A percentile compares a stretch with the other conserved stretches of the same genome.
phyloP scores from a whole-genome alignment of 92 coral and sea anemone species.

The Phenganax stokvisi region DNA sequence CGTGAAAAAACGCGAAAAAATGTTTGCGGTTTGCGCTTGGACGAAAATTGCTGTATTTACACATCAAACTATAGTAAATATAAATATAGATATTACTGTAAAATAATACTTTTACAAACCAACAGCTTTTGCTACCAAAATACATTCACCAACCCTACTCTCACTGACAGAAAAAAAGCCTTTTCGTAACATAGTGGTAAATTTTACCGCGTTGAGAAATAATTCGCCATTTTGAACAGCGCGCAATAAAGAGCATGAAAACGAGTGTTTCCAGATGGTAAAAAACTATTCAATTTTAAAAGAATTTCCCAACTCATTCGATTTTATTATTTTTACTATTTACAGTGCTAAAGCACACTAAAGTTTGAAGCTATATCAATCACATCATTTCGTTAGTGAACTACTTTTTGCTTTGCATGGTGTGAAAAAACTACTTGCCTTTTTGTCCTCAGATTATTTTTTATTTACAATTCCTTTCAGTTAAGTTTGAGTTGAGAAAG shows the following conservation, averaged over 20 bases:
- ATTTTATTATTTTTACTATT: too few relatives aligned
- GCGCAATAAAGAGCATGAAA: neutral
- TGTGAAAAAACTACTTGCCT: too few relatives aligned
- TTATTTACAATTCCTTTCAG: neutral
- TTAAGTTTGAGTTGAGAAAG: neutral
- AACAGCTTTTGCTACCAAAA: constrained; percentile 5
- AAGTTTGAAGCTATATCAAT: too few relatives aligned
- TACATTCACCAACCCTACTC: neutral
- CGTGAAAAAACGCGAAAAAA: too few relatives aligned
- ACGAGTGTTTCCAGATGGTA: neutral
- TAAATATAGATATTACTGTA: neutral
- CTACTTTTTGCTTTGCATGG: too few relatives aligned
- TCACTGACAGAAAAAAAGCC: neutral
- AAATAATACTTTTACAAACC: neutral
- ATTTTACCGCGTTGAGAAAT: neutral
- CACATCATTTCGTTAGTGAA: too few relatives aligned
- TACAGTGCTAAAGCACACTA: too few relatives aligned
- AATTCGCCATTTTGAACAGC: neutral
- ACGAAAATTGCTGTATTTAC: too few relatives aligned
- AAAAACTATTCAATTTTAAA: neutral
- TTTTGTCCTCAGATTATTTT: too few relatives aligned
- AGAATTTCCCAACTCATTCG: too few relatives aligned
- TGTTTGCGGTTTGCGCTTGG: too few relatives aligned
- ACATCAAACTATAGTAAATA: neutral
- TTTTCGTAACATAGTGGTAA: neutral